A percentile compares a stretch with the other conserved stretches of the same genome.
Conservation (phyloP, 2,888 invertebrate genomes). For the Sminthurinus aureus region DNA sequence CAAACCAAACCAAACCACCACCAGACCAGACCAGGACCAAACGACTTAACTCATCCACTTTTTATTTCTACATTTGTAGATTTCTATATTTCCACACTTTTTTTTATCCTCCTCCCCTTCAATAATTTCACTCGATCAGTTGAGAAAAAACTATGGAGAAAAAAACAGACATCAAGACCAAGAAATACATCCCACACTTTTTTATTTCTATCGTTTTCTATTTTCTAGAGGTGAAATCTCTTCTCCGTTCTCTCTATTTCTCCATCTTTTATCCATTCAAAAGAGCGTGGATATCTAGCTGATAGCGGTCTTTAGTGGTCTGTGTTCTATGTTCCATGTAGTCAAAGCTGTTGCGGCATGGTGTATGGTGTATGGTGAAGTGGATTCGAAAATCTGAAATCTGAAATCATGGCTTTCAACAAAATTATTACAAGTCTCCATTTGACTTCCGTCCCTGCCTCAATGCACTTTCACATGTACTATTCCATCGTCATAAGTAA, state of each 20-base stretch:
- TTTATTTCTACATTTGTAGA: background rate
- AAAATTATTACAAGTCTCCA: constrained; percentile 40
- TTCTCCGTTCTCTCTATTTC: background rate
- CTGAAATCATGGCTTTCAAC: constrained; percentile 16
- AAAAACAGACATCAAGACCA: constrained; percentile 1
- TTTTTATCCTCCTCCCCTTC: constrained; percentile 23
- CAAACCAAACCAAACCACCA: no score
- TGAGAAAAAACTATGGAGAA: constrained; percentile 18
- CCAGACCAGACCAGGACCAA: background rate
- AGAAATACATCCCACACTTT: background rate
- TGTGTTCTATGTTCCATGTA: no score
- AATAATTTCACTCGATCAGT: constrained; percentile 31
- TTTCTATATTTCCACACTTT: constrained; percentile 4
- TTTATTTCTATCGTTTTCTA: background rate
- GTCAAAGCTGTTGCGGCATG: no score
- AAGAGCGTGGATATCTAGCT: background rate
- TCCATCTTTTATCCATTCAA: constrained; percentile 6
- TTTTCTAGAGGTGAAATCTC: background rate
- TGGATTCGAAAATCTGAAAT: background rate
- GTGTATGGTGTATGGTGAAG: no score
- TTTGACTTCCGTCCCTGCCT: constrained; percentile 38
- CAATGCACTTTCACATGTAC: constrained; percentile 29
- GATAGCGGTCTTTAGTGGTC: no score
- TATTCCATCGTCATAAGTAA: no score
- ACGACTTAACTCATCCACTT: background rate